phyloP scores from a whole-genome alignment of 2,888 invertebrate genomes.

The Drosophila infuscata region DNA sequence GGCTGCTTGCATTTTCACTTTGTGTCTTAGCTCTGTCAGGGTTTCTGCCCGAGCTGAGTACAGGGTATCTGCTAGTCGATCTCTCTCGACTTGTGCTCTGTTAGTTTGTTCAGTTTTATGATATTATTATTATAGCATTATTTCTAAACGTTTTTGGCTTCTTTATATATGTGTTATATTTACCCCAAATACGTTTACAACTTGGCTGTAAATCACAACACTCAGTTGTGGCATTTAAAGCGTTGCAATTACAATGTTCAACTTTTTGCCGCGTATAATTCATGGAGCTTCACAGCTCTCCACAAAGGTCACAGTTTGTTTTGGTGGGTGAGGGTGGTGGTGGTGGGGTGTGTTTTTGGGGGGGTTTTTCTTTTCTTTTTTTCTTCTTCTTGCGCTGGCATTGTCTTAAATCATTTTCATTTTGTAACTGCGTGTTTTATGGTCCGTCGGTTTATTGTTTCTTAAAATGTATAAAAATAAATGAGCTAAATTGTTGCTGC shows the following conservation, averaged over 20 bases:
- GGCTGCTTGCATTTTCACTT: not conserved
- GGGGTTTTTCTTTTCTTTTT: not conserved
- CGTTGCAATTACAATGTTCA: conserved; percentile 76
- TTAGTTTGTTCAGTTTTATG: not conserved
- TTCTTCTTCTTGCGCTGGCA: conserved; percentile 25
- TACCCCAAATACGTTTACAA: conserved; percentile 4
- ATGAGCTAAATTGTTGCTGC: conserved; percentile 77
- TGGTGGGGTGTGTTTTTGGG: not conserved
- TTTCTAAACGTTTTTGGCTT: not conserved
- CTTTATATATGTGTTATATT: not conserved
- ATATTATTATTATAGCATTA: not conserved
- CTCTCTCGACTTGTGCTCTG: not conserved
- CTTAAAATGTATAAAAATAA: conserved; percentile 79
- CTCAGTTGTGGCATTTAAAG: conserved; percentile 61
- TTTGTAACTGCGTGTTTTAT: conserved; percentile 77
- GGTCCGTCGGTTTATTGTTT: conserved; percentile 78
- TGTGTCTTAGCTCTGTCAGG: not conserved
- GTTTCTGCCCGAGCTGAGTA: not conserved
- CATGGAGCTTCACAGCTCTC: conserved; percentile 22
- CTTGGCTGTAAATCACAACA: conserved; percentile 50
- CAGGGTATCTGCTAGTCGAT: not conserved
- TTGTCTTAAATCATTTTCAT: conserved; percentile 77
- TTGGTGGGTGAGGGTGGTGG: no score
- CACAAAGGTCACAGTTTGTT: conserved; percentile 8
- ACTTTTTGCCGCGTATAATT: conserved; percentile 62